Percentiles rank a stretch among this genome's conserved stretches.
phyloP scores from a whole-genome alignment of 2,113 vertebrate species.

The Pelmatolapia mariae region DNA sequence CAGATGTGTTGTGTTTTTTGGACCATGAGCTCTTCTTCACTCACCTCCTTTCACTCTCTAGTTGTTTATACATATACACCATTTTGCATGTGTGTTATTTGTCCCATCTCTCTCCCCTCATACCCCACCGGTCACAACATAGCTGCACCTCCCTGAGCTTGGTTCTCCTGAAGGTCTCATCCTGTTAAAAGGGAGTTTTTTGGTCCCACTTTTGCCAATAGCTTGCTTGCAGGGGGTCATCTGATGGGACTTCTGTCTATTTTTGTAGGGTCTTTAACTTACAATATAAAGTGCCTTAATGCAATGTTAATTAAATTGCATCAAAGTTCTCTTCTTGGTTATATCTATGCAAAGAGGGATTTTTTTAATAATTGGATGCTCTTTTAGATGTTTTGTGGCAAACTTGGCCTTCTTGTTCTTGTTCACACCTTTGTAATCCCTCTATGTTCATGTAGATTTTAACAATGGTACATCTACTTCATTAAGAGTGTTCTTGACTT shows the following conservation, averaged over 20 bases:
- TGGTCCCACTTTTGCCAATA: background rate
- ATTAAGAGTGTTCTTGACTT: too few species aligned
- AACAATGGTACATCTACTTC: background rate
- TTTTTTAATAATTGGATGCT: background rate
- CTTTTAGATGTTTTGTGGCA: background rate
- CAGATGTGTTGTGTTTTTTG: background rate
- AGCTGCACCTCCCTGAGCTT: background rate
- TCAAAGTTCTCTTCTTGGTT: background rate
- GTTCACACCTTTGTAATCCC: background rate
- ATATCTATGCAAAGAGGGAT: accelerated
- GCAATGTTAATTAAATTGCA: background rate
- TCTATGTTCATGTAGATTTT: background rate
- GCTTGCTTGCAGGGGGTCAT: background rate
- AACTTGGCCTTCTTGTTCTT: background rate
- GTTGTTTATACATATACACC: background rate
- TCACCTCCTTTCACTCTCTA: background rate
- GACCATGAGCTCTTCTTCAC: background rate
- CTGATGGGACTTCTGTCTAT: background rate
- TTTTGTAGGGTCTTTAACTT: background rate
- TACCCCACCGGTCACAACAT: background rate
- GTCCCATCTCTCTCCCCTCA: background rate
- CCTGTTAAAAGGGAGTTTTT: background rate
- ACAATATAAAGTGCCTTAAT: background rate
- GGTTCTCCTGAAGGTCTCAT: background rate
- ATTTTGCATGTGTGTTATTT: background rate